Evolutionary conservation across 92 coral and sea anemone species (phyloP).

Genomic region (Palythoa grandis): DNA sequence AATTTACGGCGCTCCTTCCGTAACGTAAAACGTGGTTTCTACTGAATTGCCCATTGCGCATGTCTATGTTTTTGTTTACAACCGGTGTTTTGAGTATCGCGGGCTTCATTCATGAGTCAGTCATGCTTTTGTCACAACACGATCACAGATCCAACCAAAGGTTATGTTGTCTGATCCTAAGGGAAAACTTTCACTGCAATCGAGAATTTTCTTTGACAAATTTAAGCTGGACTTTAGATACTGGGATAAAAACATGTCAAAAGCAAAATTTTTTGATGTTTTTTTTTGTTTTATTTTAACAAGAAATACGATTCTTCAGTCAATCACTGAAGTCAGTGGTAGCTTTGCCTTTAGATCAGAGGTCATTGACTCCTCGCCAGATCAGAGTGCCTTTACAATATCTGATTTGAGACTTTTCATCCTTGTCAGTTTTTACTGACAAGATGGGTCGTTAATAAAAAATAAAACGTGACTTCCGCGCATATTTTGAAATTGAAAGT

Average conservation of each 20-base stretch:
- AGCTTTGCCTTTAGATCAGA: too few relatives aligned
- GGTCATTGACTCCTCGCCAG: not conserved
- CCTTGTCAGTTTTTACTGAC: not conserved
- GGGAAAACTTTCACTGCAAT: not conserved
- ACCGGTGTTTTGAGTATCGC: conserved; percentile 32
- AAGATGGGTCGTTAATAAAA: not conserved
- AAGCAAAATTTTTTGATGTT: too few relatives aligned
- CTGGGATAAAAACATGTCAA: not conserved
- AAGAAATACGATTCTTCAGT: too few relatives aligned
- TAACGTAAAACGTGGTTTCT: conserved; percentile 39
- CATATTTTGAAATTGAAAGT: too few relatives aligned
- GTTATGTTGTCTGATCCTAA: not conserved
- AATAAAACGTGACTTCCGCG: not conserved
- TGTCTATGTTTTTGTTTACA: conserved; percentile 78
- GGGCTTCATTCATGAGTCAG: conserved; percentile 50
- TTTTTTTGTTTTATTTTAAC: too few relatives aligned
- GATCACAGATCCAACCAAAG: not conserved
- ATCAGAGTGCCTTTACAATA: not conserved
- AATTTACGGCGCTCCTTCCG: conserved; percentile 13
- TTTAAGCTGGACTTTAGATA: not conserved
- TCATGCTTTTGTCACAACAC: conserved; percentile 13
- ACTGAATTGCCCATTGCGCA: conserved; percentile 66
- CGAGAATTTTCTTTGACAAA: not conserved
- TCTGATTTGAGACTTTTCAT: not conserved
- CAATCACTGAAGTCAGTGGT: too few relatives aligned